Base-by-base conservation (phyloP, 2,888 invertebrate species). In the Netelia fuscicornis region DNA sequence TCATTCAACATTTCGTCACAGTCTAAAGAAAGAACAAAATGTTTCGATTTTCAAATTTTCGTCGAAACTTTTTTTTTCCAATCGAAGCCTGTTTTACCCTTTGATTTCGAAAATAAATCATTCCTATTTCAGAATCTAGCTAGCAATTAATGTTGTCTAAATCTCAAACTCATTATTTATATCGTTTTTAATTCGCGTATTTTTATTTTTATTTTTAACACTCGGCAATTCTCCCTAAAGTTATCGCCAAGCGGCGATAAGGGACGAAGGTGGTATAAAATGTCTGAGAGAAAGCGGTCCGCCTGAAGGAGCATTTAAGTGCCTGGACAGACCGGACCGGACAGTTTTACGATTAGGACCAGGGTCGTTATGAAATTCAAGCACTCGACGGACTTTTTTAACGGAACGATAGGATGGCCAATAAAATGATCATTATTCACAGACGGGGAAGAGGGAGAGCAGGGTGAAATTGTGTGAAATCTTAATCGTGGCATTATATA, bases 271-370 rank as follows among this genome's bases (percentile, higher is more conserved):
- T 60, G 11, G 20, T 56, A 60, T 70, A 70, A 65, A 75, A 37
- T 70, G 70, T 68, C 68, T 17, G 70, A 80, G 62, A 75, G 71
- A 60, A 44, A 23, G 13, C n/a, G 17, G 60, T 68, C 60, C 42
- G 13, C 78, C 37, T 60, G 48, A 81, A 64, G 76, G 72, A 81
- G 74, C 68, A 74, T 81, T 84, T 81, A 64, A 84, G 68, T 84
- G 74, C 64, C 81, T 30, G 62, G 68, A 56, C 81, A 81, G 75
- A 71, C 76, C 42, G 68, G 56, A 78, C 65, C 20, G 64, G 70
- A 37, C 78, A 78, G 81, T 85, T 85, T 85, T 85, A 85, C 81
- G 84, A 85, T 78, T 70, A 74, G 64, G 60, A 60, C 84, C 74
- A n/a, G 65, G 65, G 54, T 78, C 78, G 84, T 85, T 81, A 70